phyloP scores from a whole-genome alignment of 2,797 vertebrate species.

The Sebastes steindachneri region DNA sequence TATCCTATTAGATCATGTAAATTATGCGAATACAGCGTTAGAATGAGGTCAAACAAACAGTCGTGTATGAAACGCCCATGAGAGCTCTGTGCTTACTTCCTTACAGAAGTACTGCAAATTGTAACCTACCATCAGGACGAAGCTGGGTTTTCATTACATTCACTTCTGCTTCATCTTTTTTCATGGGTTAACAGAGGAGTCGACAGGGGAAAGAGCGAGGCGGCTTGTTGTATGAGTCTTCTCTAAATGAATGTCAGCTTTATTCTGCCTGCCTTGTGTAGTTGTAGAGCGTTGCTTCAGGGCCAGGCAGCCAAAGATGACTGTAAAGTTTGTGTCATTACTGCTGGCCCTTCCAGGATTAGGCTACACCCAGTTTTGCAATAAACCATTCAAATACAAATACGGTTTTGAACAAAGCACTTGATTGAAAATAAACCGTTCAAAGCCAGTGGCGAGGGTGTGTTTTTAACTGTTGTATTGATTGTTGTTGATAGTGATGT shows the following conservation, averaged over 20 bases:
- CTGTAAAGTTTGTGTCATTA: slow-evolving; percentile 32
- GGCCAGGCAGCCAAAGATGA: slow-evolving; percentile 30
- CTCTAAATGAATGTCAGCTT: slow-evolving; percentile 44
- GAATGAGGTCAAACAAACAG: background rate
- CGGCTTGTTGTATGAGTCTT: slow-evolving; percentile 19
- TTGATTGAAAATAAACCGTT: background rate
- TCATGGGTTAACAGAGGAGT: background rate
- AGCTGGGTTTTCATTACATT: slow-evolving; percentile 3
- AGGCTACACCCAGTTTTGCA: slow-evolving; percentile 39
- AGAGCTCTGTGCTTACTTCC: background rate
- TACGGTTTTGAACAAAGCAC: background rate
- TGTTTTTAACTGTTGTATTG: background rate
- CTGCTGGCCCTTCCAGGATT: background rate
- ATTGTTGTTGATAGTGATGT: background rate
- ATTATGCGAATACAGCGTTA: background rate
- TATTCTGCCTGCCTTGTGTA: slow-evolving; percentile 24
- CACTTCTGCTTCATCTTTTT: slow-evolving; percentile 1
- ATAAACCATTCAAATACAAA: background rate
- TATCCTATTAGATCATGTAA: background rate
- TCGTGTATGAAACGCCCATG: background rate
- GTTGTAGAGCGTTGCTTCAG: slow-evolving; percentile 12
- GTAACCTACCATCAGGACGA: background rate
- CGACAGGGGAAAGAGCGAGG: slow-evolving; percentile 9
- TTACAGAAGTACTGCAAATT: background rate
- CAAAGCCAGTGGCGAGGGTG: background rate